phyloP scores from a whole-genome alignment of 2,797 vertebrate species.

The Lutjanus argentimaculatus region DNA sequence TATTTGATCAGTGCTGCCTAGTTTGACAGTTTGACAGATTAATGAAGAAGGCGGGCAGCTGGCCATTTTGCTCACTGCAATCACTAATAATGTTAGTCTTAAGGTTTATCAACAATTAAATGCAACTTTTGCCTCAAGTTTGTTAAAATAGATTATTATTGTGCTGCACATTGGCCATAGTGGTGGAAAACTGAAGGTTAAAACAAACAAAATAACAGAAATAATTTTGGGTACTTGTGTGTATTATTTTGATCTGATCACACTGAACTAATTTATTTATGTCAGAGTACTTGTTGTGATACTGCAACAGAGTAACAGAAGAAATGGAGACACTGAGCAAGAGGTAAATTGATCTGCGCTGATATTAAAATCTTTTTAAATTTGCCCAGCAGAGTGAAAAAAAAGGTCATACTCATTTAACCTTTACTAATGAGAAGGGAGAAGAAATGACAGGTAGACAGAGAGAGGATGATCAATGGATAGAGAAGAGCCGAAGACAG shows the following conservation, averaged over 20 bases:
- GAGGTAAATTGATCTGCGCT: conserved; percentile 9
- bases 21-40: too few species aligned
- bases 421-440: conserved; percentile 42
- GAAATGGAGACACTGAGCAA: not conserved
- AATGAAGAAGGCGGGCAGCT: too few species aligned
- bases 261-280: not conserved
- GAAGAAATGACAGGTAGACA: conserved; percentile 12
- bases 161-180: not conserved
- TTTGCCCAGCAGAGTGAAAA: conserved; percentile 17
- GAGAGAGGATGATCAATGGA: conserved; percentile 1
- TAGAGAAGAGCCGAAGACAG: conserved; percentile 12
- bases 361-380: conserved; percentile 10
- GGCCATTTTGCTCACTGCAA: too few species aligned
- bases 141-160: too few species aligned
- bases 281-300: not conserved
- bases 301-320: not conserved
- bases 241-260: not conserved
- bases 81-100: too few species aligned
- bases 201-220: not conserved
- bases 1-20: too few species aligned
- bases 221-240: not conserved
- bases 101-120: too few species aligned
- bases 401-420: conserved; percentile 32
- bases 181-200: not conserved
- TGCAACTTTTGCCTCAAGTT: too few species aligned